Conservation (phyloP, 2,797 vertebrate genomes). For the Acomys russatus region DNA sequence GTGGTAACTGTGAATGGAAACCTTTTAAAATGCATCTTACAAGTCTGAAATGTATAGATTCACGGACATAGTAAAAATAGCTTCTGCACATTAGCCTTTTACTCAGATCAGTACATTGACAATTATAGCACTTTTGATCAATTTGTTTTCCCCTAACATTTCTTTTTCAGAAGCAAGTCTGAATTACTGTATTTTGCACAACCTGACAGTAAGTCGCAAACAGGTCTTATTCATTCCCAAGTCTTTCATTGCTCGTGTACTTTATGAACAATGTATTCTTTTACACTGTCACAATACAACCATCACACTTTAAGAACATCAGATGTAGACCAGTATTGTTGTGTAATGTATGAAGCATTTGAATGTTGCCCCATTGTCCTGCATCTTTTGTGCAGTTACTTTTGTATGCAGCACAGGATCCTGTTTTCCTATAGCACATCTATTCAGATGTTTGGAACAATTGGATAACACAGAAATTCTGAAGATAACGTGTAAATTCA, state of each 20-base stretch:
- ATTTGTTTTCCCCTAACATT: background rate
- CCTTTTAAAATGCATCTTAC: background rate
- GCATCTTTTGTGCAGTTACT: background rate
- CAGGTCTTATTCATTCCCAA: background rate
- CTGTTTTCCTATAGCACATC: background rate
- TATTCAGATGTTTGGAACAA: background rate
- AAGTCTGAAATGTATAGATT: slow-evolving; percentile 35
- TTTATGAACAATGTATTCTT: background rate
- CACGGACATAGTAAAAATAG: slow-evolving; percentile 1
- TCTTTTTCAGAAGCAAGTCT: slow-evolving; percentile 4
- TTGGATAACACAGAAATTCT: background rate
- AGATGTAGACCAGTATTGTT: background rate
- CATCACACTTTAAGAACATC: background rate
- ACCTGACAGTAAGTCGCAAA: background rate
- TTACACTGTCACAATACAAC: background rate
- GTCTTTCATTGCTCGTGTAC: background rate
- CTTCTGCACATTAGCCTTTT: background rate
- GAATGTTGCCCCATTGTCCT: background rate
- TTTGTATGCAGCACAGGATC: background rate
- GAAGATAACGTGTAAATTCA: background rate
- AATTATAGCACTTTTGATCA: background rate
- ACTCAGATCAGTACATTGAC: background rate
- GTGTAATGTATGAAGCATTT: background rate
- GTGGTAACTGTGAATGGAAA: background rate
- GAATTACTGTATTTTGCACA: background rate